phyloP scores from a whole-genome alignment of 35 echinoderm and acorn worm genomes.

The Ophiothrix spiculata region DNA sequence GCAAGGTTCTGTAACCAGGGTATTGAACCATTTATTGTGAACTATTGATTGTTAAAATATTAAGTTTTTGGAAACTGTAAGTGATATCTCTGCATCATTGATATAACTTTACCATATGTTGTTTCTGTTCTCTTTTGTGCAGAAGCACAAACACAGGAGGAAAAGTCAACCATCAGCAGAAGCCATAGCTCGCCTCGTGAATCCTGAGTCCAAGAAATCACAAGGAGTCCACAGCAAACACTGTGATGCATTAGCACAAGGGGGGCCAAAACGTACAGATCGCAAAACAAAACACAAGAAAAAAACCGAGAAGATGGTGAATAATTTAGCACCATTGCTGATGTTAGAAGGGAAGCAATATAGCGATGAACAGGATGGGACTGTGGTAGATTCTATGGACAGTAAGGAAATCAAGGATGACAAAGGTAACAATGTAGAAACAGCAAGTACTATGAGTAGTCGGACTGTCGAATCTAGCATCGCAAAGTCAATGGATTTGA shows the following conservation, averaged over 20 bases:
- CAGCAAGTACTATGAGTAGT: slow-evolving; percentile 35
- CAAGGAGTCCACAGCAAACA: slow-evolving; percentile 38
- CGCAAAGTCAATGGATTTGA: slow-evolving; percentile 29
- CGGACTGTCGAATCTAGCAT: slow-evolving; percentile 23
- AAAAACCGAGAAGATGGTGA: neutral
- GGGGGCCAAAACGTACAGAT: neutral
- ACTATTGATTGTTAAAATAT: no score
- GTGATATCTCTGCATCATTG: neutral
- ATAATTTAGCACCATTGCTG: neutral
- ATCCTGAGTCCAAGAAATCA: slow-evolving; percentile 19
- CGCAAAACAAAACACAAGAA: neutral
- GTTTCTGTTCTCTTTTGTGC: neutral
- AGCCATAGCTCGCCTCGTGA: slow-evolving; percentile 20
- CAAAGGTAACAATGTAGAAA: slow-evolving; percentile 3
- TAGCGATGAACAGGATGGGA: slow-evolving; percentile 15
- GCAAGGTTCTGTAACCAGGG: no score
- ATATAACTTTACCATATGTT: neutral
- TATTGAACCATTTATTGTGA: neutral
- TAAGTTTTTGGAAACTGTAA: neutral
- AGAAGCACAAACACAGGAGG: slow-evolving; percentile 42
- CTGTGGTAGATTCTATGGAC: neutral
- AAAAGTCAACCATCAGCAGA: slow-evolving; percentile 18
- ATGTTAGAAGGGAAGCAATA: slow-evolving; percentile 28
- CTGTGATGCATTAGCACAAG: slow-evolving; percentile 46
- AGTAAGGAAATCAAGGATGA: neutral